Conservation (phyloP, 1,140 invertebrate genomes). For the Trichoplusia ni region DNA sequence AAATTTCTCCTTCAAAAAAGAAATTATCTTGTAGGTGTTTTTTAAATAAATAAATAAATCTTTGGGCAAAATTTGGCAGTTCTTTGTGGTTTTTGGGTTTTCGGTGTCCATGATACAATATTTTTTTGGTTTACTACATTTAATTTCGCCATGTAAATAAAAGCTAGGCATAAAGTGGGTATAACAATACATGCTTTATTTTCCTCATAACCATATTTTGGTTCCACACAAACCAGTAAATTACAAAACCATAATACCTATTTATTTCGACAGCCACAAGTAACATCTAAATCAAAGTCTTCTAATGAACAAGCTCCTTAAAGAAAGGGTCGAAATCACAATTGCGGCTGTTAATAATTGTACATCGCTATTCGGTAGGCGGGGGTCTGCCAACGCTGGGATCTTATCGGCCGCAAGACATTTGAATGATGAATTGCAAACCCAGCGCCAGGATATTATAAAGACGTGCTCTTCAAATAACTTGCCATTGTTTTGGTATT, state of each 20-base stretch:
- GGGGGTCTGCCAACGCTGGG: background rate
- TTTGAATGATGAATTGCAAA: conserved; percentile 17
- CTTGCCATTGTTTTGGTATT: conserved; percentile 8
- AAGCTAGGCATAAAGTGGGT: too few relatives aligned
- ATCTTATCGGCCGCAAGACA: conserved; percentile 9
- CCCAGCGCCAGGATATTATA: background rate
- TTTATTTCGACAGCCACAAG: background rate
- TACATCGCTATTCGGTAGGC: background rate
- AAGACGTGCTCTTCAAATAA: background rate
- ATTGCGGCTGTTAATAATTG: conserved; percentile 8
- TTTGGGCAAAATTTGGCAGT: too few relatives aligned
- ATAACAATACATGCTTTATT: too few relatives aligned
- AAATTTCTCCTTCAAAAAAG: too few relatives aligned
- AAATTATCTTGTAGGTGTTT: too few relatives aligned
- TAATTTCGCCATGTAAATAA: background rate
- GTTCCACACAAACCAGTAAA: background rate
- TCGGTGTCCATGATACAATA: too few relatives aligned
- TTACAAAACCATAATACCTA: too few relatives aligned
- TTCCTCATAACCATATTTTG: too few relatives aligned
- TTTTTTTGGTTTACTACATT: too few relatives aligned
- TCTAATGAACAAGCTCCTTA: conserved; percentile 1
- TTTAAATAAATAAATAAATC: too few relatives aligned
- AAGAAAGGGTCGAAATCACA: background rate
- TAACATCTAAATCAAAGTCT: background rate
- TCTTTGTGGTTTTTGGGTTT: too few relatives aligned